phyloP scores from a whole-genome alignment of 2,113 vertebrate species.

The Prochilodus magdalenae region DNA sequence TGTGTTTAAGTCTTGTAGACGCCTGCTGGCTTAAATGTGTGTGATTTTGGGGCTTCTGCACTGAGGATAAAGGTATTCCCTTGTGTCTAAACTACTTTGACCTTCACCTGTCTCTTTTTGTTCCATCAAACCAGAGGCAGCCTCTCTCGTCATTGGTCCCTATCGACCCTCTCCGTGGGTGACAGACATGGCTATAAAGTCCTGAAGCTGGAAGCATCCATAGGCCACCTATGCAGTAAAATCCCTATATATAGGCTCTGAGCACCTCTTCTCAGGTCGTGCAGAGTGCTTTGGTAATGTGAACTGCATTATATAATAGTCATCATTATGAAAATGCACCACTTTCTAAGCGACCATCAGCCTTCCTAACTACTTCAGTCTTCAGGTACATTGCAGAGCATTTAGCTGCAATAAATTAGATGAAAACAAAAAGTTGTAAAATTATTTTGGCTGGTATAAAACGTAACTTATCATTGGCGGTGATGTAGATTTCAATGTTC shows the following conservation, averaged over 20 bases:
- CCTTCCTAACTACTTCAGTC: slow-evolving; percentile 65
- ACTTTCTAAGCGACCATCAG: slow-evolving; percentile 71
- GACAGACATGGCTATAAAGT: slow-evolving; percentile 29
- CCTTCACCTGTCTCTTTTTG: slow-evolving; percentile 27
- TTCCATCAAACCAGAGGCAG: slow-evolving; percentile 33
- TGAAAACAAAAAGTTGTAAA: not conserved
- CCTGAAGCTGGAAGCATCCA: slow-evolving; percentile 41
- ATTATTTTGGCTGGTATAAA: slow-evolving; percentile 8
- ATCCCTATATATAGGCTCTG: slow-evolving; percentile 52
- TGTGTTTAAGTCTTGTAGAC: too few species aligned
- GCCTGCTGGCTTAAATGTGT: too few species aligned
- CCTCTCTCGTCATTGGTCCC: slow-evolving; percentile 38
- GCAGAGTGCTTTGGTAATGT: slow-evolving; percentile 51
- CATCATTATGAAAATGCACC: slow-evolving; percentile 72
- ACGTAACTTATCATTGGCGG: not conserved
- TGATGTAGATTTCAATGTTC: not conserved
- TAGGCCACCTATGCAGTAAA: slow-evolving; percentile 35
- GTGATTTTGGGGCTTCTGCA: not conserved
- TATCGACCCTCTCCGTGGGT: slow-evolving; percentile 53
- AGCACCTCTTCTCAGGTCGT: slow-evolving; percentile 48
- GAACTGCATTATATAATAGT: slow-evolving; percentile 73
- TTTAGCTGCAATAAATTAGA: slow-evolving; percentile 34
- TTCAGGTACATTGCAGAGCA: slow-evolving; percentile 32
- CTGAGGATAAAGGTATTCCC: not conserved
- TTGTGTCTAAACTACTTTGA: not conserved